Evolutionary conservation across 2,113 vertebrate species (phyloP).

Genomic region (Ophiodon elongatus): DNA sequence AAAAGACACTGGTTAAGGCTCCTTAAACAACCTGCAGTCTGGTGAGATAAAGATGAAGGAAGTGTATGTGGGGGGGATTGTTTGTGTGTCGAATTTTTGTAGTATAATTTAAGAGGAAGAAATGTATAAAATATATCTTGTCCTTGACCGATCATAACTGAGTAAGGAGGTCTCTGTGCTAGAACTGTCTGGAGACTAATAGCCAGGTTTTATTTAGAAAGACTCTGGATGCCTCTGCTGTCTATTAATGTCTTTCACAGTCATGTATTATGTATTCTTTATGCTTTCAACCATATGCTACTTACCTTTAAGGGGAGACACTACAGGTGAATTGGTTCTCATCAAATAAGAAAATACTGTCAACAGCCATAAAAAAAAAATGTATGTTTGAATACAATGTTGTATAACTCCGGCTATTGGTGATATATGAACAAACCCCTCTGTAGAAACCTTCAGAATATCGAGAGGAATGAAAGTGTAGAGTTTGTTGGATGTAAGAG

Average conservation of each 20-base stretch:
- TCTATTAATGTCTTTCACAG: background rate
- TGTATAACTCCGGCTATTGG: too few species aligned
- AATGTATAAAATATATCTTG: background rate
- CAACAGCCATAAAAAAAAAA: too few species aligned
- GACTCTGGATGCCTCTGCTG: background rate
- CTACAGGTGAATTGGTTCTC: background rate
- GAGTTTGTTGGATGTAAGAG: too few species aligned
- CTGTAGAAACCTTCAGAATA: too few species aligned
- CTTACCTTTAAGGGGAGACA: background rate
- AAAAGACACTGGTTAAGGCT: slow-evolving; percentile 92
- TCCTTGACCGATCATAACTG: background rate
- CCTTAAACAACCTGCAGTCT: slow-evolving; percentile 91
- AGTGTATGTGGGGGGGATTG: background rate
- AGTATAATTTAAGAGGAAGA: background rate
- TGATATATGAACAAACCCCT: background rate
- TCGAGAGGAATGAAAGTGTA: too few species aligned
- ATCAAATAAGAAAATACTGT: too few species aligned
- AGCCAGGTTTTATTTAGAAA: slow-evolving; percentile 1
- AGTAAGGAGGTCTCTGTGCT: background rate
- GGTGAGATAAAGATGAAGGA: slow-evolving; percentile 84
- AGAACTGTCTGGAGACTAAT: background rate
- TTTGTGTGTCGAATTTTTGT: background rate
- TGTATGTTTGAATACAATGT: background rate
- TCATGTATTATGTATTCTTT: background rate
- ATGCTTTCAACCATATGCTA: slow-evolving; percentile 7